Evolutionary conservation across 2,113 vertebrate species (phyloP).

Genomic region (Gallinago undulata): DNA sequence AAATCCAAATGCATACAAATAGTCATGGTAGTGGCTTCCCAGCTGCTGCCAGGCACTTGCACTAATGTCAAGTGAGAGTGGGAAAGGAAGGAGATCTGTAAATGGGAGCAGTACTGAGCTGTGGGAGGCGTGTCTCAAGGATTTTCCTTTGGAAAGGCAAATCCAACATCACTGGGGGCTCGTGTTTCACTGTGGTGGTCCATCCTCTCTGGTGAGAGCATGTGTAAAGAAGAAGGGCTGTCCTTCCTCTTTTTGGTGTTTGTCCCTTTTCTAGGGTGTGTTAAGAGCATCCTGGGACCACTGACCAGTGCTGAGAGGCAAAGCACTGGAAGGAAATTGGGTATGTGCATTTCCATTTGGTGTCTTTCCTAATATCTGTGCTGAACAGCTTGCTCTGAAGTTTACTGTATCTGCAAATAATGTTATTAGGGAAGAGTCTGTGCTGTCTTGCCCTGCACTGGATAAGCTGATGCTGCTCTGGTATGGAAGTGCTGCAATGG

Average conservation of each 20-base stretch:
- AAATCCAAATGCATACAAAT: neutral
- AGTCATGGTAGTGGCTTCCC: neutral
- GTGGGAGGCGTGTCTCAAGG: neutral
- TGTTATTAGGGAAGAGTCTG: neutral
- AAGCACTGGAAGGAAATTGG: neutral
- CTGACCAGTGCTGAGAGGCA: neutral
- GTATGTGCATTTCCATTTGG: neutral
- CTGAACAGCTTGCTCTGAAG: neutral
- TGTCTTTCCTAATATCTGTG: neutral
- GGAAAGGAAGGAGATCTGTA: neutral
- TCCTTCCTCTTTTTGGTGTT: neutral
- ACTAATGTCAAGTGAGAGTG: neutral
- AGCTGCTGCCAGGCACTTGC: neutral
- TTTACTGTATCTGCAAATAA: neutral
- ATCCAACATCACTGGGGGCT: neutral
- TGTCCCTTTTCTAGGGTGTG: neutral
- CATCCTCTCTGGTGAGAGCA: neutral
- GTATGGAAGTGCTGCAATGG: neutral
- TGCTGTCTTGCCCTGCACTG: neutral
- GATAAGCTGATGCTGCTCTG: neutral
- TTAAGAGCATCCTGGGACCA: neutral
- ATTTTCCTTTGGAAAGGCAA: neutral
- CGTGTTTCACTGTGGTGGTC: neutral
- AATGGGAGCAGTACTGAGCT: neutral
- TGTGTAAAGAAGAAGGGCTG: neutral